Evolutionary conservation across 2,797 vertebrate species (phyloP).

Genomic region (Diglossa cyanea): DNA sequence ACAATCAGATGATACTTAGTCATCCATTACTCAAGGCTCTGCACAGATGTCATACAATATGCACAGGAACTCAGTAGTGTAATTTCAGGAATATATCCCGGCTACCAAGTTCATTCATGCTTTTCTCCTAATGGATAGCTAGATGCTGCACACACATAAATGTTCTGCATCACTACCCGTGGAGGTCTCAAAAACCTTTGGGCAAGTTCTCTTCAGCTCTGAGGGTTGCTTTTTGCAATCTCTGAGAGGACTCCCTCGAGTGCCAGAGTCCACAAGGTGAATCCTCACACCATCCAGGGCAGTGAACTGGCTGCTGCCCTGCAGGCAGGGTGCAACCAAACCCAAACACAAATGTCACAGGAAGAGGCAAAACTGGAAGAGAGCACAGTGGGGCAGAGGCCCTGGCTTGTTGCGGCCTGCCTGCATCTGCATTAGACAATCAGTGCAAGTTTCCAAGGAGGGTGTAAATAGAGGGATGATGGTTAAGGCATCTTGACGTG

Average conservation of each 20-base stretch:
- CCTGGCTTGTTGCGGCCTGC: rapidly evolving
- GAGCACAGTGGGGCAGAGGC: rapidly evolving
- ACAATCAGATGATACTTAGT: constrained; percentile 61
- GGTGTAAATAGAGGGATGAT: neutral
- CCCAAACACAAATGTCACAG: neutral
- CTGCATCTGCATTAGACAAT: neutral
- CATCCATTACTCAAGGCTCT: constrained; percentile 8
- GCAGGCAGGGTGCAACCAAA: neutral
- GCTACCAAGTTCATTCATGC: neutral
- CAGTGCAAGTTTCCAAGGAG: neutral
- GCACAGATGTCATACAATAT: neutral
- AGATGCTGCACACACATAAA: neutral
- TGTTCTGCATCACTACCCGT: neutral
- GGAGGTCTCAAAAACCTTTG: neutral
- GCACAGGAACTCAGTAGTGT: neutral
- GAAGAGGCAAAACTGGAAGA: neutral
- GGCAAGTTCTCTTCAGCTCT: neutral
- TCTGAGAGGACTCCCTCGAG: neutral
- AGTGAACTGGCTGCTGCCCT: neutral
- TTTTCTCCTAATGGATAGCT: neutral
- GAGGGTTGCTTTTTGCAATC: neutral
- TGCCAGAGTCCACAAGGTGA: rapidly evolving
- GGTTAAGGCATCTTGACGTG: neutral
- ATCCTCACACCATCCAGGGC: neutral
- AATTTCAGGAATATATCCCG: neutral